A percentile compares a stretch with the other conserved stretches of the same genome.
phyloP scores from a whole-genome alignment of 2,113 vertebrate genomes.

The Kryptolebias marmoratus region DNA sequence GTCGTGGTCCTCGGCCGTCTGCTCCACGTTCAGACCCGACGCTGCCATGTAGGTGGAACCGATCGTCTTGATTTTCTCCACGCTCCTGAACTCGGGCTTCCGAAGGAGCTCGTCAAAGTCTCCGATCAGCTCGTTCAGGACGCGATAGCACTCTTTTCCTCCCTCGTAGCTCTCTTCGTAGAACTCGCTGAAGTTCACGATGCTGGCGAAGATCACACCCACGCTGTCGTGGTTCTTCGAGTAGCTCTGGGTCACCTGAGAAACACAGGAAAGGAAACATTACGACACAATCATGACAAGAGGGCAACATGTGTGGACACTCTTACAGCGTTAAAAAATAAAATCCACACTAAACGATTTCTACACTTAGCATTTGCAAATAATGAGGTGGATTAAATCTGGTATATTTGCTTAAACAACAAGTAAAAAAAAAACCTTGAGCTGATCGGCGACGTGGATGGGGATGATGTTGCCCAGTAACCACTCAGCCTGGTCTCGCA shows the following conservation, averaged over 20 bases:
- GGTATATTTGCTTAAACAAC: conserved; percentile 6
- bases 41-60: conserved; percentile 99
- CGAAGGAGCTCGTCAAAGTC: conserved; percentile 96
- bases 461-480: conserved; percentile 97
- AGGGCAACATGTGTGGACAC: too few relatives aligned
- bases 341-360: neutral
- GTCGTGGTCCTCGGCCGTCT: conserved; percentile 83
- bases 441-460: conserved; percentile 95
- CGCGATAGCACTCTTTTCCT: conserved; percentile 96
- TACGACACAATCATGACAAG: neutral
- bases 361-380: neutral
- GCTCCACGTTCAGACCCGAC: conserved; percentile 89
- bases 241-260: conserved; percentile 92
- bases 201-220: conserved; percentile 96
- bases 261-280: neutral
- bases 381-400: neutral
- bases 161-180: conserved; percentile 99
- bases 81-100: conserved; percentile 86
- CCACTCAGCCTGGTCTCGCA: conserved; percentile 97
- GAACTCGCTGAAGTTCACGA: conserved; percentile 99
- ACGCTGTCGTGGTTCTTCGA: conserved; percentile 97
- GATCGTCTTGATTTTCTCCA: conserved; percentile 99
- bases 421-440: conserved; percentile 79
- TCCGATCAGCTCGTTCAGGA: conserved; percentile 95
- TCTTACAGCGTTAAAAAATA: too few relatives aligned